These are phyloP conservation scores for Conops quadrifasciatus DNA, from an alignment of 2,888 invertebrate genomes.

Conservation along the genomic window DNA sequence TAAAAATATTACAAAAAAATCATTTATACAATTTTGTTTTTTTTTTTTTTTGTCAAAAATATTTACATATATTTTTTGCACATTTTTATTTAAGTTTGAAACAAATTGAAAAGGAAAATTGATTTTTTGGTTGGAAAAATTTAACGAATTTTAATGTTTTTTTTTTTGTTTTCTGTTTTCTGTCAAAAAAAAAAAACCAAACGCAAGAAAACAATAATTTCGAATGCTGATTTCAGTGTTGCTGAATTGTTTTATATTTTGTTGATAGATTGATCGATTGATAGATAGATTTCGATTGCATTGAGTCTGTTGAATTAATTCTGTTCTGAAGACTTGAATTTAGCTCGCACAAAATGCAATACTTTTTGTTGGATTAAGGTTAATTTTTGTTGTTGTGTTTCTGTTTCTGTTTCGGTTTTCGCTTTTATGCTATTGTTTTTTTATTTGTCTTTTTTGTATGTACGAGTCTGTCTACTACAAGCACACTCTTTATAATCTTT, in stretches of 20 bases:
- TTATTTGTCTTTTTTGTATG: slow-evolving; percentile 13
- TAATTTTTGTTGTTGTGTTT: not conserved
- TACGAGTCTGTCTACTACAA: slow-evolving; percentile 24
- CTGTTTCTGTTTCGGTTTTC: not conserved
- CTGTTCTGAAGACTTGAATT: too few relatives aligned
- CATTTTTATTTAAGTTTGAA: too few relatives aligned
- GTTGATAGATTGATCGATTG: too few relatives aligned
- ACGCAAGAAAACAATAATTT: not conserved
- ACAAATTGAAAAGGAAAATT: too few relatives aligned
- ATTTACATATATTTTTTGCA: too few relatives aligned
- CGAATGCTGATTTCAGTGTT: too few relatives aligned
- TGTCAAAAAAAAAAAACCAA: not conserved
- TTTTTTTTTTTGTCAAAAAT: too few relatives aligned
- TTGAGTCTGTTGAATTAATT: too few relatives aligned
- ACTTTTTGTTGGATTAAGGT: not conserved
- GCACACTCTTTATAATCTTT: slow-evolving; percentile 10
- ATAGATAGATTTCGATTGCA: not conserved
- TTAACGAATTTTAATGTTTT: not conserved
- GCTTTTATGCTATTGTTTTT: not conserved
- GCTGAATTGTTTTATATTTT: too few relatives aligned
- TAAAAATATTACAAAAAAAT: too few relatives aligned
- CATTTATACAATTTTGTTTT: too few relatives aligned
- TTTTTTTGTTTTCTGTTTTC: not conserved
- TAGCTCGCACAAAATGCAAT: not conserved
- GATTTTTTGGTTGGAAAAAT: too few relatives aligned